A percentile compares a stretch with the other conserved stretches of the same genome.
phyloP scores from a whole-genome alignment of 92 coral and sea anemone genomes.

The Epizoanthus scotinus region DNA sequence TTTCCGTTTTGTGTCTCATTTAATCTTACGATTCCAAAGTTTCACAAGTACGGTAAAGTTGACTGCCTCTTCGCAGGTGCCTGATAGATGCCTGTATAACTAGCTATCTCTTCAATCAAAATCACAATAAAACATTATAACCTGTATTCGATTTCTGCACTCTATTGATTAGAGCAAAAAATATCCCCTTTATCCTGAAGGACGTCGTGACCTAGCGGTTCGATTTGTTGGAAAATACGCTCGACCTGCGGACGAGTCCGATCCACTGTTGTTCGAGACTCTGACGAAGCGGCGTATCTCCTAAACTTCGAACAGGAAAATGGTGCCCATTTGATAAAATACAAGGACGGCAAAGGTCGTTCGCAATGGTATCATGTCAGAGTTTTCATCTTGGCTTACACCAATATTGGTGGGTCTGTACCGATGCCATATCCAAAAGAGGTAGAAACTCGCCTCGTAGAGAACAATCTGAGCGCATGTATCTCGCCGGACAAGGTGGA shows the following conservation, averaged over 20 bases:
- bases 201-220: conserved; percentile 45
- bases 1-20: too few species aligned
- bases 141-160: conserved; percentile 31
- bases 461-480: too few species aligned
- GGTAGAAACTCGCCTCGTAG: neutral
- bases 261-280: conserved; percentile 26
- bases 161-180: neutral
- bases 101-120: too few species aligned
- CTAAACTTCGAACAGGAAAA: conserved; percentile 12
- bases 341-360: conserved; percentile 16
- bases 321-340: neutral
- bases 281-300: conserved; percentile 21
- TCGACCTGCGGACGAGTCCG: conserved; percentile 20
- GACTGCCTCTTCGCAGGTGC: too few species aligned
- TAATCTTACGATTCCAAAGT: too few species aligned
- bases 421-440: neutral
- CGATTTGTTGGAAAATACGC: conserved; percentile 52
- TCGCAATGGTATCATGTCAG: conserved; percentile 38
- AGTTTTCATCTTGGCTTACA: conserved; percentile 36
- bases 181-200: conserved; percentile 39
- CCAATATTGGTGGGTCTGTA: conserved; percentile 5
- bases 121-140: too few species aligned
- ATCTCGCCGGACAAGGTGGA: too few species aligned
- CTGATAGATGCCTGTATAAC: too few species aligned
- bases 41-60: too few species aligned